phyloP scores from a whole-genome alignment of 2,113 vertebrate species.

The Atractosteus spatula region DNA sequence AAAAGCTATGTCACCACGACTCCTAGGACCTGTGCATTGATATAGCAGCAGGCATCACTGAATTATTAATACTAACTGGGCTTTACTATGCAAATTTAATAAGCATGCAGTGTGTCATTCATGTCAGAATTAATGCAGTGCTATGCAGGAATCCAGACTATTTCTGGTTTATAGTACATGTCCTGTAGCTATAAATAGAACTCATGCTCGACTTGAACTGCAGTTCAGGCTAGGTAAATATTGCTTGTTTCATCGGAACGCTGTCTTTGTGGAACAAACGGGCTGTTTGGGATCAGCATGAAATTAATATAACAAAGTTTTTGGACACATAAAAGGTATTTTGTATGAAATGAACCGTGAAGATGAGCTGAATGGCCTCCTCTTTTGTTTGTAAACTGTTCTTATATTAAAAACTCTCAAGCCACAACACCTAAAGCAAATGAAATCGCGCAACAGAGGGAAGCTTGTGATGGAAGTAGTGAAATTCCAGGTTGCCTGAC shows the following conservation, averaged over 20 bases:
- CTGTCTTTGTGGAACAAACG: constrained; percentile 12
- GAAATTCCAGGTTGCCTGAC: not conserved
- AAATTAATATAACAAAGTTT: no score
- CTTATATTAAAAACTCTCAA: no score
- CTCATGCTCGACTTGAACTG: constrained; percentile 4
- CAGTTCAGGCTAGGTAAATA: constrained; percentile 11
- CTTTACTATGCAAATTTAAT: constrained; percentile 10
- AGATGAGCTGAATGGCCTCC: no score
- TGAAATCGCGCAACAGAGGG: no score
- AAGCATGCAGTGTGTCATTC: constrained; percentile 15
- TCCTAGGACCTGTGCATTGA: no score
- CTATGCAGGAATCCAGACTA: constrained; percentile 17
- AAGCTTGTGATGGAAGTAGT: no score
- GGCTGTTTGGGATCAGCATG: not conserved
- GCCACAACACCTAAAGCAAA: no score
- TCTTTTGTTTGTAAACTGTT: no score
- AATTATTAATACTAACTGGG: not conserved
- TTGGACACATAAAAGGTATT: no score
- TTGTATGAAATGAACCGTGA: no score
- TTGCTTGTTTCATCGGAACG: not conserved
- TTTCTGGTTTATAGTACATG: constrained; percentile 17
- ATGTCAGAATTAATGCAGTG: constrained; percentile 15
- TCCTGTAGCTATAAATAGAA: constrained; percentile 20
- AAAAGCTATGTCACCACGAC: no score
- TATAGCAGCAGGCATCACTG: not conserved